Evolutionary conservation across 2,113 vertebrate genomes (phyloP).

Genomic region (Pampusana beccarii): DNA sequence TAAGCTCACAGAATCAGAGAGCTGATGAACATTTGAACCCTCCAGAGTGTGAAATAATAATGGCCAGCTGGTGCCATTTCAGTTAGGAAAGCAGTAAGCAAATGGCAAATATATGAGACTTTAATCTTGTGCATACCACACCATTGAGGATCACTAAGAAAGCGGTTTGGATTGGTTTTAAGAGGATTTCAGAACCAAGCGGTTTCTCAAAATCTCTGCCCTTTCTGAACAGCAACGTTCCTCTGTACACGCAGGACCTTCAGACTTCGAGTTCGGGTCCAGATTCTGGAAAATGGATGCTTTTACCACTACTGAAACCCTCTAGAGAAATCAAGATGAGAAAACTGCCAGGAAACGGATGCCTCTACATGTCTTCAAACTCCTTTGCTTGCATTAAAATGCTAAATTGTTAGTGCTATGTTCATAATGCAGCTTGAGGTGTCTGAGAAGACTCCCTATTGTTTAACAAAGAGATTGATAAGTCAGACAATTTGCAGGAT

Average conservation of each 20-base stretch:
- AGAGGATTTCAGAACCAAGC: conserved; percentile 27
- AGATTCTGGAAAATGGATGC: neutral
- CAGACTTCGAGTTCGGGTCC: neutral
- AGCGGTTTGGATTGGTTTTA: conserved; percentile 16
- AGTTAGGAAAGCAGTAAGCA: neutral
- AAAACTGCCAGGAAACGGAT: neutral
- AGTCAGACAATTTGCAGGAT: neutral
- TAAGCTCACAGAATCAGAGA: neutral
- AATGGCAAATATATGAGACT: conserved; percentile 8
- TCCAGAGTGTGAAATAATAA: conserved; percentile 32
- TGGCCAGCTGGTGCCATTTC: conserved; percentile 42
- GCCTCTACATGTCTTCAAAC: neutral
- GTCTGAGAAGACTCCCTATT: neutral
- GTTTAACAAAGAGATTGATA: neutral
- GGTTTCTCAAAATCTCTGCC: conserved; percentile 12
- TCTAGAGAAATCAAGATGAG: neutral
- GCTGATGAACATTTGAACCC: conserved; percentile 31
- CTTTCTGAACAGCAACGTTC: neutral
- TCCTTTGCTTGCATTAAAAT: neutral
- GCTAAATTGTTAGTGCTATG: neutral
- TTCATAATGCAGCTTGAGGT: neutral
- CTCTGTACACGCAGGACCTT: neutral
- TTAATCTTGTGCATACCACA: neutral
- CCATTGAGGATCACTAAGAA: neutral
- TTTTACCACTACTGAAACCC: neutral